Percentiles rank a stretch among this genome's conserved stretches.
Evolutionary conservation across 1,140 invertebrate genomes (phyloP).

Genomic region (Heliconius nattereri): DNA sequence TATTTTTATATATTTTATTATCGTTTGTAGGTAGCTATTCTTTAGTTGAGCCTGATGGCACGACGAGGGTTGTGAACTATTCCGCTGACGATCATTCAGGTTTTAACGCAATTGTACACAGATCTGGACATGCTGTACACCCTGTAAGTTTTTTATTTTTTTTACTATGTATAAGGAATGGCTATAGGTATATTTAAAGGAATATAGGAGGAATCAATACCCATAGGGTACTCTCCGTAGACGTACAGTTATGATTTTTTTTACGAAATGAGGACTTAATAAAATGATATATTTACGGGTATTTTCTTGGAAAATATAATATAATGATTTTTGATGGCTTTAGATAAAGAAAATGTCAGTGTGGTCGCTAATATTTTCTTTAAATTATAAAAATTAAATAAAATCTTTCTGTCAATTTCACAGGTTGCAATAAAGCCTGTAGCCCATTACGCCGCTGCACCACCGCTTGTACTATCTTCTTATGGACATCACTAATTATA

Average conservation of each 20-base stretch:
- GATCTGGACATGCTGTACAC: slow-evolving; percentile 80
- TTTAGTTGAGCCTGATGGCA: slow-evolving; percentile 83
- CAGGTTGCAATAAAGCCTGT: slow-evolving; percentile 56
- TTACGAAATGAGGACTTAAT: too few species aligned
- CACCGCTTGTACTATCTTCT: slow-evolving; percentile 49
- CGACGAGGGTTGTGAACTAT: slow-evolving; percentile 83
- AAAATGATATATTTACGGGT: too few species aligned
- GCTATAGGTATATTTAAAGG: too few species aligned
- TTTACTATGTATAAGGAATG: not conserved
- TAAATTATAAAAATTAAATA: too few species aligned
- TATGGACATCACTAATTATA: slow-evolving; percentile 42
- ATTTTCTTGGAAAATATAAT: not conserved
- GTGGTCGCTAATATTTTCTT: too few species aligned
- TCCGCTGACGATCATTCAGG: slow-evolving; percentile 83
- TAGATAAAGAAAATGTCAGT: too few species aligned
- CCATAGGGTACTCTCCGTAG: too few species aligned
- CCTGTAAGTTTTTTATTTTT: slow-evolving; percentile 52
- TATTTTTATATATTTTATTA: not conserved
- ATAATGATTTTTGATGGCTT: too few species aligned
- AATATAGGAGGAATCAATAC: too few species aligned
- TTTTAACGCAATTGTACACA: slow-evolving; percentile 83
- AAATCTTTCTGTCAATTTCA: not conserved
- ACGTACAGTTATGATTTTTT: too few species aligned
- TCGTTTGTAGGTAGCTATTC: slow-evolving; percentile 79
- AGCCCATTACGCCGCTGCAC: slow-evolving; percentile 54